Evolutionary conservation across 2,797 vertebrate species (phyloP).

Genomic region (Graptemys geographica): DNA sequence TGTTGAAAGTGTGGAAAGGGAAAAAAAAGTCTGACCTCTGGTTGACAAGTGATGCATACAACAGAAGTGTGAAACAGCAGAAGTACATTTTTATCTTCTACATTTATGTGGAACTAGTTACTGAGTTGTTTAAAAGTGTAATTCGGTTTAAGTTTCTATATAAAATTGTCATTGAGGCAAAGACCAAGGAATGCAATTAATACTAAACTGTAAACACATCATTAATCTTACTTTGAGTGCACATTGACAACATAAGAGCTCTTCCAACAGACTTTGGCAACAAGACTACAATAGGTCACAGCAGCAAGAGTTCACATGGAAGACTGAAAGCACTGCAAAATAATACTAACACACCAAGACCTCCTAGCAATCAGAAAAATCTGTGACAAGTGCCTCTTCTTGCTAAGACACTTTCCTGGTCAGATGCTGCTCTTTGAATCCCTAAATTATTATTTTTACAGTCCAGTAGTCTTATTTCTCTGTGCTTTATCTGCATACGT

Average conservation of each 20-base stretch:
- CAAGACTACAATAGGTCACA: constrained; percentile 80
- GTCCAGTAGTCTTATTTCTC: constrained; percentile 73
- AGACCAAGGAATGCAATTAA: constrained; percentile 82
- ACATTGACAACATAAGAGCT: constrained; percentile 73
- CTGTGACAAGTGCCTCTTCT: constrained; percentile 64
- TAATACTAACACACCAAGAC: constrained; percentile 76
- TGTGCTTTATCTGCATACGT: constrained; percentile 79
- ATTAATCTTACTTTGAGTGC: constrained; percentile 76
- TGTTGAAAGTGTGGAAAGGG: constrained; percentile 41
- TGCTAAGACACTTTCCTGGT: constrained; percentile 48
- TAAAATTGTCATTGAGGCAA: constrained; percentile 79
- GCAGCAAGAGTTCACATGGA: constrained; percentile 82
- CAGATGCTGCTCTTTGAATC: constrained; percentile 64
- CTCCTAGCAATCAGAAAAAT: constrained; percentile 73
- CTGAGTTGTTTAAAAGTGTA: constrained; percentile 69
- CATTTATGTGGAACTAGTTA: constrained; percentile 55
- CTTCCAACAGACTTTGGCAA: constrained; percentile 80
- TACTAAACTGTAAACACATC: constrained; percentile 81
- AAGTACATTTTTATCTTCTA: constrained; percentile 52
- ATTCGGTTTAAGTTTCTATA: constrained; percentile 68
- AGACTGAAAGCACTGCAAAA: constrained; percentile 83
- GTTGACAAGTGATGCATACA: constrained; percentile 60
- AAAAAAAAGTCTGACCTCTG: constrained; percentile 59
- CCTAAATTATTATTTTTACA: constrained; percentile 49
- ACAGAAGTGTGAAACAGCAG: constrained; percentile 68